These are phyloP conservation scores for Panurus biarmicus DNA, from an alignment of 2,113 vertebrate species.

Conservation along the genomic window DNA sequence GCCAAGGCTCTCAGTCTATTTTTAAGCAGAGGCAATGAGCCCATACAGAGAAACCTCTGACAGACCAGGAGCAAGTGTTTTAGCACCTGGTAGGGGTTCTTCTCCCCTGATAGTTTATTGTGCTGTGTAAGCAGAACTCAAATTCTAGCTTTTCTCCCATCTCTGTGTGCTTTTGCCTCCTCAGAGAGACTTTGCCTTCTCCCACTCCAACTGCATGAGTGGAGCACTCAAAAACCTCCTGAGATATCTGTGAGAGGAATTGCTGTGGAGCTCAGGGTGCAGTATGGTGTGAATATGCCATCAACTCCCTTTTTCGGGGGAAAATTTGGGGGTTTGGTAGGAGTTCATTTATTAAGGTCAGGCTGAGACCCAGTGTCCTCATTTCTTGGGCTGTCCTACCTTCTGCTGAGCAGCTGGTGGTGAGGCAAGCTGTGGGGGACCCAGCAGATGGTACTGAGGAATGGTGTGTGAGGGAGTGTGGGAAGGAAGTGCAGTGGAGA, in stretches of 20 bases:
- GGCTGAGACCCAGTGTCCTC: not conserved
- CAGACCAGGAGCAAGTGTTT: not conserved
- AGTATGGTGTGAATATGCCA: not conserved
- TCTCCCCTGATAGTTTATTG: not conserved
- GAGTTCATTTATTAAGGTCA: not conserved
- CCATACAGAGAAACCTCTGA: not conserved
- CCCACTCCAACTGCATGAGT: not conserved
- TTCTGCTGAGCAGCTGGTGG: constrained; percentile 25
- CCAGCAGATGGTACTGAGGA: constrained; percentile 11
- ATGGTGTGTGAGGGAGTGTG: not conserved
- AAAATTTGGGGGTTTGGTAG: not conserved
- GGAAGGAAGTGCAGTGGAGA: not conserved
- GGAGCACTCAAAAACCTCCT: not conserved
- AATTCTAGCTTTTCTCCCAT: not conserved
- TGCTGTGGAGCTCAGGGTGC: not conserved
- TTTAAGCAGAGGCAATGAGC: not conserved
- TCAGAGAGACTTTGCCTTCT: not conserved
- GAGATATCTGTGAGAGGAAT: not conserved
- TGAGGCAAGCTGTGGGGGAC: not conserved
- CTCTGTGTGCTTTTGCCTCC: not conserved
- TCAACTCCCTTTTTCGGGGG: fast-evolving
- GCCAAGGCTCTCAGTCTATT: not conserved
- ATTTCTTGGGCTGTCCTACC: not conserved
- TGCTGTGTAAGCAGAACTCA: not conserved
- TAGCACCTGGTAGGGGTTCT: not conserved